Conservation (phyloP, 2,113 vertebrate species). For the Cnemophilus loriae region DNA sequence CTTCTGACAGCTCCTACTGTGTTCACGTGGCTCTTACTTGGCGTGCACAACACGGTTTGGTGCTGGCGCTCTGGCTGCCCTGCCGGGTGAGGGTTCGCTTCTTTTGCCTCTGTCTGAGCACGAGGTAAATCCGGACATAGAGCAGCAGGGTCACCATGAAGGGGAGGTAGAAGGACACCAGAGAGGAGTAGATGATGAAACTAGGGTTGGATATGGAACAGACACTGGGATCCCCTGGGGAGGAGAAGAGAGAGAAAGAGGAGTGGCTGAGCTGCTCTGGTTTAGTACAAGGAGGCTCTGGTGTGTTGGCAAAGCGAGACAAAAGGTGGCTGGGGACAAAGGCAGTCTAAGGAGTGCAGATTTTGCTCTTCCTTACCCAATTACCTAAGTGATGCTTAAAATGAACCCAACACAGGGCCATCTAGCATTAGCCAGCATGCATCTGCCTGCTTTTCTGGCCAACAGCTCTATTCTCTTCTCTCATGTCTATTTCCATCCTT, state of each 20-base stretch:
- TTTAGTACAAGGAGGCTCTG: not conserved
- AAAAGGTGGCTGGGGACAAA: not conserved
- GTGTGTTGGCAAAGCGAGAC: not conserved
- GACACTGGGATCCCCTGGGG: conserved; percentile 81
- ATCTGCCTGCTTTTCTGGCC: not conserved
- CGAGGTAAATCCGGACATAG: conserved; percentile 90
- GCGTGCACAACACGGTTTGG: conserved; percentile 28
- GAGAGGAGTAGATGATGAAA: conserved; percentile 92
- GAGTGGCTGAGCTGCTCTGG: not conserved
- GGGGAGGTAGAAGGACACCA: conserved; percentile 94
- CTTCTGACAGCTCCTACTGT: not conserved
- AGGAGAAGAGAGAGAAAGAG: conserved; percentile 11
- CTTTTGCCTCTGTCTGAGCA: conserved; percentile 82
- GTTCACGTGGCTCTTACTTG: conserved; percentile 41
- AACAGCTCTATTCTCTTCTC: not conserved
- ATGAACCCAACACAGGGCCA: not conserved
- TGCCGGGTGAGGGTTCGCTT: conserved; percentile 84
- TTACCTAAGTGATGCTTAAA: not conserved
- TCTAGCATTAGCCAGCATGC: not conserved
- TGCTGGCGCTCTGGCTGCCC: conserved; percentile 79
- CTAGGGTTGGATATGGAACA: conserved; percentile 95
- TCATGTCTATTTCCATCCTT: not conserved
- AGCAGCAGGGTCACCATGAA: conserved; percentile 90
- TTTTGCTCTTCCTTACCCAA: not conserved
- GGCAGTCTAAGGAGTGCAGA: not conserved